Conservation (phyloP, 37 sponge, comb jelly and placozoan genomes). For the Theonella swinhoei region DNA sequence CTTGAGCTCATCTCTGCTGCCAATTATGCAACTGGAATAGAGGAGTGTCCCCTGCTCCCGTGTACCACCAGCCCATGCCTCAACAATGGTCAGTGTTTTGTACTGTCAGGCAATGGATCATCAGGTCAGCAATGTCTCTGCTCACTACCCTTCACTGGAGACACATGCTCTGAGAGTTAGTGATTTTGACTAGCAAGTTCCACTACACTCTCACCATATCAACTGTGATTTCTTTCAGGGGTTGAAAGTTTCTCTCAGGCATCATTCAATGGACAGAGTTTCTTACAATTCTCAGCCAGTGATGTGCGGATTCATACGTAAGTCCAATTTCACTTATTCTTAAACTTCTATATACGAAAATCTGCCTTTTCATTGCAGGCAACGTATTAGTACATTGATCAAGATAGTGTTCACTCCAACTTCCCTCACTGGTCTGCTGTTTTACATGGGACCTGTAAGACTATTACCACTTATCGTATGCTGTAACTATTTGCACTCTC, state of each 20-base stretch:
- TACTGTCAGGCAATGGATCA: constrained; percentile 2
- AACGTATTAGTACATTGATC: constrained; percentile 20
- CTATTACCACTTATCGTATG: not conserved
- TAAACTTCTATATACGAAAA: too few species aligned
- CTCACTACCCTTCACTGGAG: constrained; percentile 64
- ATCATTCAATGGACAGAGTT: constrained; percentile 31
- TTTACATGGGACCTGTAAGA: constrained; percentile 71
- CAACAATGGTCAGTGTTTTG: constrained; percentile 49
- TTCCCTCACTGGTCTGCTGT: constrained; percentile 48
- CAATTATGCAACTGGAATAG: constrained; percentile 4
- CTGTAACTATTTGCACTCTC: not conserved
- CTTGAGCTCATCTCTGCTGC: constrained; percentile 42
- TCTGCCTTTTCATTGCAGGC: constrained; percentile 4
- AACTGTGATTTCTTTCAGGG: constrained; percentile 16
- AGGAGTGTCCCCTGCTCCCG: constrained; percentile 21
- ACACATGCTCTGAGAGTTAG: constrained; percentile 56
- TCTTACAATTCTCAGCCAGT: constrained; percentile 35
- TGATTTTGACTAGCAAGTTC: too few species aligned
- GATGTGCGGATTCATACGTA: not conserved
- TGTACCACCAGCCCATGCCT: constrained; percentile 46
- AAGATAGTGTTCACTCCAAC: constrained; percentile 26
- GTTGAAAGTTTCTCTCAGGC: constrained; percentile 28
- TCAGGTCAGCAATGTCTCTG: constrained; percentile 48
- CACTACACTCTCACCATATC: not conserved
- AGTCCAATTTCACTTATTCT: too few species aligned